Conservation (phyloP, 2,797 vertebrate genomes). For the Balearica regulorum region DNA sequence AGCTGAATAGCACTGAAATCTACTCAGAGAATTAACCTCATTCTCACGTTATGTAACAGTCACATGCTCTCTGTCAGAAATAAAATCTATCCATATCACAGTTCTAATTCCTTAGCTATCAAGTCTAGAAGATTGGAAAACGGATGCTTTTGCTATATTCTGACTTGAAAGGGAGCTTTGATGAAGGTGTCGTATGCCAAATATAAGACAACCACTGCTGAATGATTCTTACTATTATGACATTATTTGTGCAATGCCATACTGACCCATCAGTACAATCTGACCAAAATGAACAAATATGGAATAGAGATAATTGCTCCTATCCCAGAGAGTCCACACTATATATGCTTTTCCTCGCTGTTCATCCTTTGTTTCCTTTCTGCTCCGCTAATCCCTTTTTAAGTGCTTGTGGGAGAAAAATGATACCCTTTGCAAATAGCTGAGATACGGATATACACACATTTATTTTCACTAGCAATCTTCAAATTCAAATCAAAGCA, state of each 20-base stretch:
- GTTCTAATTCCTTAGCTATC: background rate
- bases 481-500: slow-evolving; percentile 27
- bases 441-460: background rate
- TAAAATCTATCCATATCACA: background rate
- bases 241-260: background rate
- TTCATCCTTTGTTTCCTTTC: background rate
- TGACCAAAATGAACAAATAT: background rate
- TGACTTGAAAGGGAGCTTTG: background rate
- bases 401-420: background rate
- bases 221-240: background rate
- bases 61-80: background rate
- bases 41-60: background rate
- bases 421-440: background rate
- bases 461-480: background rate
- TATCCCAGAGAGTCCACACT: background rate
- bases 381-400: background rate
- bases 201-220: background rate
- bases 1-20: slow-evolving; percentile 21
- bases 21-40: slow-evolving; percentile 23
- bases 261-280: background rate
- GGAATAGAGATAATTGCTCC: background rate
- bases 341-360: background rate
- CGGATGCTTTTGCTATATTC: background rate
- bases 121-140: background rate
- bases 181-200: background rate